Conservation (phyloP, 1,140 invertebrate genomes). For the Panonychus citri region DNA sequence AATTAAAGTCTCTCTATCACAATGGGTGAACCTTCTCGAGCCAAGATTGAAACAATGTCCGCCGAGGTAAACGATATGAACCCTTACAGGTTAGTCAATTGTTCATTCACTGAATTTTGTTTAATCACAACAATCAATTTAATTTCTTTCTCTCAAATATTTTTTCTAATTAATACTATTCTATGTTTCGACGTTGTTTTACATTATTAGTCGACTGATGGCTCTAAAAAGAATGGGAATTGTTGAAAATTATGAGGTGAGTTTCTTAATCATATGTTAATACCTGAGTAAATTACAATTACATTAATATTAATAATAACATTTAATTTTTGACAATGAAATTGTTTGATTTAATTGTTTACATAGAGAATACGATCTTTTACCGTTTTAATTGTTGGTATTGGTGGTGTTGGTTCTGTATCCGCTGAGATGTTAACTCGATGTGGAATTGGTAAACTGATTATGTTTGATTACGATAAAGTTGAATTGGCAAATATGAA, state of each 20-base stretch:
- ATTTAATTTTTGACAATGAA: background rate
- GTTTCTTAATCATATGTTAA: background rate
- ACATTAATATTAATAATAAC: background rate
- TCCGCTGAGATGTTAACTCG: conserved; percentile 93
- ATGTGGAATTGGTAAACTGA: conserved; percentile 91
- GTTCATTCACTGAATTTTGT: background rate
- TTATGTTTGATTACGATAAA: conserved; percentile 95
- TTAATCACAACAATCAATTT: background rate
- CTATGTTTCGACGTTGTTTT: background rate
- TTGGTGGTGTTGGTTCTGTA: conserved; percentile 95
- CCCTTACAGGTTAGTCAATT: conserved; percentile 63
- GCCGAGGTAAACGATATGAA: conserved; percentile 92
- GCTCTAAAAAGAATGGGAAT: conserved; percentile 97
- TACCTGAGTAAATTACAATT: background rate
- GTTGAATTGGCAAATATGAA: conserved; percentile 99
- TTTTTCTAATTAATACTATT: background rate
- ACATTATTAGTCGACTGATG: conserved; percentile 61
- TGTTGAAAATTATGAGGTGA: conserved; percentile 80
- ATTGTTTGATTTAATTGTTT: background rate
- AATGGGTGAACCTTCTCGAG: background rate
- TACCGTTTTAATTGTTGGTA: conserved; percentile 83
- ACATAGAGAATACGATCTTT: conserved; percentile 52
- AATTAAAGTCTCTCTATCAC: too few species aligned
- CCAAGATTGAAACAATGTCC: conserved; percentile 51
- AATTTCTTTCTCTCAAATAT: background rate